Evolutionary conservation across 2,113 vertebrate species (phyloP), one percentile per base, ranked within the genome.

Genomic region (Orthonyx spaldingii): DNA sequence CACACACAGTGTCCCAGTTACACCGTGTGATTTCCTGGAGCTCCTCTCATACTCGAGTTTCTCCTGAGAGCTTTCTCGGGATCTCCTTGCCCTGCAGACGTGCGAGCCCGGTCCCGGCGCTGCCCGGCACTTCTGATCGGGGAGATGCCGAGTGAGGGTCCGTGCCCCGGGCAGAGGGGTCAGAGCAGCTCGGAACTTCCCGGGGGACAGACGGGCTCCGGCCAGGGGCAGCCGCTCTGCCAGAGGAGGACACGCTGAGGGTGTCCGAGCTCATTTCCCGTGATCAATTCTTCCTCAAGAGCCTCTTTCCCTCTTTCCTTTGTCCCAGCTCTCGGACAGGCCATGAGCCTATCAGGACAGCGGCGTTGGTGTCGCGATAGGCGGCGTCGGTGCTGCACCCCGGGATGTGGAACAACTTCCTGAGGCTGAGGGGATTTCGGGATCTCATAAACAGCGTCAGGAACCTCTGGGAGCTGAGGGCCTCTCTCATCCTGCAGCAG

Each of bases 71-170:
- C 57, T 61, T 28, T 55, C 13, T 6, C 60, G 22, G 69, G 60
- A 52, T 28, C 46, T 65, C 60, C 0, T 8, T n/a, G 46, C 37
- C 19, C 53, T 37, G 57, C 8, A 11, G 53, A 1, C 4, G 2
- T 35, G n/a, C n/a, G n/a, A n/a, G n/a, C 32, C 20, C 0, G 2
- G 32, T 9, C 47, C 17, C 9, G 0, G 27, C 1, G 0, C 42
- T 15, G 50, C 46, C 5, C 0, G 22, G 33, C 2, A 3, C 12
- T 5, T 30, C 20, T 16, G 2, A 12, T 35, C 18, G 10, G 3
- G 9, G 52, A 13, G 32, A 11, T 0, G 9, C 49, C 6, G 7
- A 13, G 33, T 3, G 1, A 1, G 22, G 4, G 5, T 44, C 49
- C 23, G 13, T 8, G 32, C 32, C 7, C 3, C 30, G n/a, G 17